Conservation (phyloP, 2,113 vertebrate genomes). For the Turdus rufiventris region DNA sequence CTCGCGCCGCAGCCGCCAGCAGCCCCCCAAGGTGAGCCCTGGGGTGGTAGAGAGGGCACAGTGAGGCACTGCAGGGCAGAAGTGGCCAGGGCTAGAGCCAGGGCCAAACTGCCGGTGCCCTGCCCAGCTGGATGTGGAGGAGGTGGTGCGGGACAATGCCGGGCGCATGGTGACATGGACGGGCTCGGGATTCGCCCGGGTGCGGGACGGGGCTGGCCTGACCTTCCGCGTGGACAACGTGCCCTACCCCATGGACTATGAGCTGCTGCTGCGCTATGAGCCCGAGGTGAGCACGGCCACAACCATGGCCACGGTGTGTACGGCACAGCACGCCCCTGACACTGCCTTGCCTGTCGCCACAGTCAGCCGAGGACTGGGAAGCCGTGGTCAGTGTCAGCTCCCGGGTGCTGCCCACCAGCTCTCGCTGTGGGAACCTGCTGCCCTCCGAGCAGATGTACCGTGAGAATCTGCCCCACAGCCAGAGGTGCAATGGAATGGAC, state of each 20-base stretch:
- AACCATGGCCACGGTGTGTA: fast-evolving
- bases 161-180: slow-evolving; percentile 80
- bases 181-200: slow-evolving; percentile 77
- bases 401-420: slow-evolving; percentile 75
- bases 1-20: slow-evolving; percentile 69
- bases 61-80: fast-evolving
- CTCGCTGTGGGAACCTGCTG: slow-evolving; percentile 82
- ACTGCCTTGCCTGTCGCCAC: not conserved
- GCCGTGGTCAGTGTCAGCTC: slow-evolving; percentile 80
- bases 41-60: too few relatives aligned
- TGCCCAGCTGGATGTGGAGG: slow-evolving; percentile 75
- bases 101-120: not conserved
- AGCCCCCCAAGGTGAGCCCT: slow-evolving; percentile 74
- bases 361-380: slow-evolving; percentile 89
- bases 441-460: slow-evolving; percentile 85
- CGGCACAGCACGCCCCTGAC: not conserved
- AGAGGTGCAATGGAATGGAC: not conserved
- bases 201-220: slow-evolving; percentile 83
- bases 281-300: slow-evolving; percentile 70
- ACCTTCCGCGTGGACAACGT: slow-evolving; percentile 79
- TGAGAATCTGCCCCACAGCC: slow-evolving; percentile 71
- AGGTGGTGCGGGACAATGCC: slow-evolving; percentile 53
- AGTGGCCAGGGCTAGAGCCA: fast-evolving
- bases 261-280: slow-evolving; percentile 84
- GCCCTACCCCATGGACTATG: slow-evolving; percentile 84